Percentiles rank a stretch among this genome's conserved stretches.
Conservation (phyloP, 2,797 vertebrate species). For the Micropoecilia bifurca region DNA sequence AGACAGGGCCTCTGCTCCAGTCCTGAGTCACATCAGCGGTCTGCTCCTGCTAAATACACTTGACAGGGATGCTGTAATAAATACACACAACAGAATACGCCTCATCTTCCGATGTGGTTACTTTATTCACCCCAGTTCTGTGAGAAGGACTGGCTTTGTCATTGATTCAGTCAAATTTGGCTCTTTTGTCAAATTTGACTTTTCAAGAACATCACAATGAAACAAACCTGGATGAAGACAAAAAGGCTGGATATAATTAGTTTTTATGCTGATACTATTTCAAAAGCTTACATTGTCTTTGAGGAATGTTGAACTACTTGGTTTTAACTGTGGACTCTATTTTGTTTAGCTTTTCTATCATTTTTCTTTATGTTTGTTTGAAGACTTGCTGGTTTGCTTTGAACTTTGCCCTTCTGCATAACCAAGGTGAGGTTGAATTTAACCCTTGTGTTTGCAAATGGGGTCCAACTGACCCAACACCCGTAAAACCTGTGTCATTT, state of each 20-base stretch:
- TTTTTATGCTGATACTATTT: not conserved
- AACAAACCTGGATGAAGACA: not conserved
- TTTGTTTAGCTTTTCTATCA: not conserved
- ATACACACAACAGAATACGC: slow-evolving; percentile 20
- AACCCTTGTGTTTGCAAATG: too few species aligned
- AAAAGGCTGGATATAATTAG: not conserved
- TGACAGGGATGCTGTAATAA: slow-evolving; percentile 50
- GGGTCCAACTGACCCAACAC: too few species aligned
- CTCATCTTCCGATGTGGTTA: not conserved
- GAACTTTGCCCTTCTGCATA: not conserved
- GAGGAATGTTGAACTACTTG: not conserved
- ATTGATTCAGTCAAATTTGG: not conserved
- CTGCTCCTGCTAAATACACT: slow-evolving; percentile 48
- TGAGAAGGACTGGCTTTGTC: not conserved
- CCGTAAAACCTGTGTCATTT: too few species aligned
- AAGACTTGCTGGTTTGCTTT: not conserved
- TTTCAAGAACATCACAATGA: not conserved
- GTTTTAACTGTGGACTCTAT: not conserved
- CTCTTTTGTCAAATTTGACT: not conserved
- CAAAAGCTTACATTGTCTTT: not conserved
- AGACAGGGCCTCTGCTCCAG: slow-evolving; percentile 34
- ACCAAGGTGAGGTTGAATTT: not conserved
- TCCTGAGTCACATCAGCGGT: slow-evolving; percentile 57
- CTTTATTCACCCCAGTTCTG: not conserved
- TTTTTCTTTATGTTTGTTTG: not conserved